Conservation (phyloP, 2,888 invertebrate genomes). For the Aleiodes testaceus region DNA sequence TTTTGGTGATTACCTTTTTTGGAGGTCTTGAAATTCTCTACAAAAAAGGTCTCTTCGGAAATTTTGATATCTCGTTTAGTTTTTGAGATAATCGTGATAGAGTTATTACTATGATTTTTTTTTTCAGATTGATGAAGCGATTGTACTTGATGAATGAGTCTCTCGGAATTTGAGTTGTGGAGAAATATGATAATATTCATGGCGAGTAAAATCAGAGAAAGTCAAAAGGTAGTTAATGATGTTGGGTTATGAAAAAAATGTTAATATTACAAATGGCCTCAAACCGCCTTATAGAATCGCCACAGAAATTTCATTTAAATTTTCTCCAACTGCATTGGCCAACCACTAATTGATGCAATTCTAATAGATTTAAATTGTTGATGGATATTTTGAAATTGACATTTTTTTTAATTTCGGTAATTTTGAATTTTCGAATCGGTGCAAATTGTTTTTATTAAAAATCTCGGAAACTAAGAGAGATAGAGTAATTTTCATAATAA, state of each 20-base stretch:
- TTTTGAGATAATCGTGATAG: no score
- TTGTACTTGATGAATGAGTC: neutral
- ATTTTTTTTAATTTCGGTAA: neutral
- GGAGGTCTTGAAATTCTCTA: no score
- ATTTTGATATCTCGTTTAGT: no score
- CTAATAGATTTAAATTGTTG: slow-evolving; percentile 18
- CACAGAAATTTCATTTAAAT: slow-evolving; percentile 15
- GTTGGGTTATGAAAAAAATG: slow-evolving; percentile 23
- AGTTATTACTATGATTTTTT: no score
- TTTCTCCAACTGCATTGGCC: slow-evolving; percentile 16
- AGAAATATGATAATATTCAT: neutral
- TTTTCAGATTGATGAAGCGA: no score
- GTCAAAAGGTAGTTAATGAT: slow-evolving; percentile 12
- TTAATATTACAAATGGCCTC: slow-evolving; percentile 9
- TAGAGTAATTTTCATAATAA: no score
- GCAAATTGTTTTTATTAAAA: no score
- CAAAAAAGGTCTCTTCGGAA: no score
- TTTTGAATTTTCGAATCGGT: no score
- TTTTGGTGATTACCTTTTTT: no score
- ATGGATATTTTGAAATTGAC: neutral
- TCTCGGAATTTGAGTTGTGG: neutral
- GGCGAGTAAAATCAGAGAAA: slow-evolving; percentile 9
- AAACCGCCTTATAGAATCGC: slow-evolving; percentile 12
- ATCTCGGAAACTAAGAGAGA: no score
- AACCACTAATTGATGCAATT: slow-evolving; percentile 27